Evolutionary conservation across 2,797 vertebrate genomes (phyloP).

Genomic region (Anisognathus igniventris): DNA sequence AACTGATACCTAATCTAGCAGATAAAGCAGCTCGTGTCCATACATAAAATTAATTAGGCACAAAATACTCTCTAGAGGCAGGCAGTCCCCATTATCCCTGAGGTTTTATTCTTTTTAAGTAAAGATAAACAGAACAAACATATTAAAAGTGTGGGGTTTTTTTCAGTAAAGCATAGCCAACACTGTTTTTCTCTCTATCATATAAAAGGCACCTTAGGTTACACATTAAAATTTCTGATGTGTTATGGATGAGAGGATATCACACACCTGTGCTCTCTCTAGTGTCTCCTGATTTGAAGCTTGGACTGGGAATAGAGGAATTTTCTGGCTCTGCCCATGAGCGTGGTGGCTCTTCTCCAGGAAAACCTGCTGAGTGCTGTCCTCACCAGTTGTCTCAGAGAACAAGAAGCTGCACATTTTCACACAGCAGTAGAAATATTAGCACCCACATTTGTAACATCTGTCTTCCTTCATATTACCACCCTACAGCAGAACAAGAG

Average conservation of each 20-base stretch:
- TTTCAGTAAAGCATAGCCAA: not conserved
- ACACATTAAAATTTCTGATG: not conserved
- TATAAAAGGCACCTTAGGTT: not conserved
- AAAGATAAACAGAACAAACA: not conserved
- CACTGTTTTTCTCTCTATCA: not conserved
- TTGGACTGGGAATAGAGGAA: not conserved
- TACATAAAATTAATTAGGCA: slow-evolving; percentile 37
- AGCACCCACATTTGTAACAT: not conserved
- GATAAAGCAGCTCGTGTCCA: slow-evolving; percentile 1
- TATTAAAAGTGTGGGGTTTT: not conserved
- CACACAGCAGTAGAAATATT: not conserved
- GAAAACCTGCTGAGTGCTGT: not conserved
- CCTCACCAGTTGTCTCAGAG: not conserved
- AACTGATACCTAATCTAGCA: slow-evolving; percentile 12
- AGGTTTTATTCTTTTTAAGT: not conserved
- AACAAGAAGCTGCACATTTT: not conserved
- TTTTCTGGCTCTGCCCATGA: not conserved
- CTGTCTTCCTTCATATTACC: not conserved
- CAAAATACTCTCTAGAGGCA: not conserved
- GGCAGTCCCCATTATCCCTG: not conserved
- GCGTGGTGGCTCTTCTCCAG: not conserved
- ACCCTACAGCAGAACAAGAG: not conserved
- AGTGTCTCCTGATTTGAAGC: not conserved
- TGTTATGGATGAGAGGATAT: not conserved
- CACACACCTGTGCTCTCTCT: not conserved